Percentiles rank a stretch among this genome's conserved stretches.
phyloP scores from a whole-genome alignment of 2,113 vertebrate genomes.

The Aegithalos caudatus region DNA sequence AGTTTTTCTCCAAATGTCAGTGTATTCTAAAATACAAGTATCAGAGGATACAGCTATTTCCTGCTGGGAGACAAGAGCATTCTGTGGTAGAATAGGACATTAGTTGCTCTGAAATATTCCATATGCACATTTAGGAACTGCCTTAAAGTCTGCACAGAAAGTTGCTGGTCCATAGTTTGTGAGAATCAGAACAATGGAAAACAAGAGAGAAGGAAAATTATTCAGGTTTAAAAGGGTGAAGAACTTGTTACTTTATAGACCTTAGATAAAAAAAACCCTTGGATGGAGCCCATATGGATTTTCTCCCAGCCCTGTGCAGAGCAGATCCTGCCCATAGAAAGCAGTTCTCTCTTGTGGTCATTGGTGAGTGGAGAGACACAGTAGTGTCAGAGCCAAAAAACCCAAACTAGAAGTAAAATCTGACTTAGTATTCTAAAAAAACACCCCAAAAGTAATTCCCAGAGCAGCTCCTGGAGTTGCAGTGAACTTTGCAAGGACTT shows the following conservation, averaged over 20 bases:
- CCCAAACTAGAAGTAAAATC: neutral
- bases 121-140: neutral
- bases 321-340: neutral
- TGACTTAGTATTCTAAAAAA: neutral
- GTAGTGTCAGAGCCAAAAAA: neutral
- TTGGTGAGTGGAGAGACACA: neutral
- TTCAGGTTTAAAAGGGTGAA: neutral
- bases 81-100: neutral
- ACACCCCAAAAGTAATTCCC: neutral
- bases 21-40: neutral
- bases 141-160: neutral
- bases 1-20: neutral
- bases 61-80: neutral
- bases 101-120: neutral
- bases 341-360: neutral
- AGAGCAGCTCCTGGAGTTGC: neutral
- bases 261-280: neutral
- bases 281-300: neutral
- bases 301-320: neutral
- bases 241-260: neutral
- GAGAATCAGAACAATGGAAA: neutral
- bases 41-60: neutral
- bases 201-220: neutral
- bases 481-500: neutral
- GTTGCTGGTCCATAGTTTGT: neutral